phyloP scores from a whole-genome alignment of 2,113 vertebrate species.

The Phoenicopterus ruber region DNA sequence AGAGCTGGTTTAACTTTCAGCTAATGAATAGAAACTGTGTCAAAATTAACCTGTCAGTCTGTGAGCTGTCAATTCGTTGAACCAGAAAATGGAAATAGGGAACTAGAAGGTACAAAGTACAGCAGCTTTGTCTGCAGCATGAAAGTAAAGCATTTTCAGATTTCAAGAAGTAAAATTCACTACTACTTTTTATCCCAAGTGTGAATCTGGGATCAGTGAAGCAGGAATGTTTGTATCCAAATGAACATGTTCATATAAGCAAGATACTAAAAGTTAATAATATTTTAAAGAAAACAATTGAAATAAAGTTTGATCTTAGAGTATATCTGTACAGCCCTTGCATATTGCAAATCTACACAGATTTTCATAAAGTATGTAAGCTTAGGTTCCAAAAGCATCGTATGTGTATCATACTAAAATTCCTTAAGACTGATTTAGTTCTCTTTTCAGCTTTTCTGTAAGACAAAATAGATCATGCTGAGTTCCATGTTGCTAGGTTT shows the following conservation, averaged over 20 bases:
- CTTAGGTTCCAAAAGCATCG: neutral
- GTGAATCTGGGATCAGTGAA: neutral
- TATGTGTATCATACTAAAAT: neutral
- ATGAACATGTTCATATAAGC: neutral
- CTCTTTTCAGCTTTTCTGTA: neutral
- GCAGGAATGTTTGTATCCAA: neutral
- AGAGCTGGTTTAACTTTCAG: constrained; percentile 29
- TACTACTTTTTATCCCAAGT: neutral
- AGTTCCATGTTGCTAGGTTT: neutral
- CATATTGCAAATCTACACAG: too few species aligned
- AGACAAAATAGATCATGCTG: neutral
- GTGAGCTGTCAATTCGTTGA: neutral
- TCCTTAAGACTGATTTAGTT: neutral
- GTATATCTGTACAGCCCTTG: neutral
- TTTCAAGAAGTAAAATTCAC: neutral
- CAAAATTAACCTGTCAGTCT: neutral
- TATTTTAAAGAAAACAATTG: neutral
- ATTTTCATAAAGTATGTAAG: neutral
- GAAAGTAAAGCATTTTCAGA: neutral
- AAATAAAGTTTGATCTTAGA: neutral
- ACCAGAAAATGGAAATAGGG: neutral
- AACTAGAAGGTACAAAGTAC: neutral
- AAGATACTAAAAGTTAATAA: neutral
- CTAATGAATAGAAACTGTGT: constrained; percentile 21
- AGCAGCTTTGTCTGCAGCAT: neutral